Evolutionary conservation across 2,888 invertebrate species (phyloP), one percentile per base, ranked within the genome.

Genomic region (Harpagoxenus sublaevis): DNA sequence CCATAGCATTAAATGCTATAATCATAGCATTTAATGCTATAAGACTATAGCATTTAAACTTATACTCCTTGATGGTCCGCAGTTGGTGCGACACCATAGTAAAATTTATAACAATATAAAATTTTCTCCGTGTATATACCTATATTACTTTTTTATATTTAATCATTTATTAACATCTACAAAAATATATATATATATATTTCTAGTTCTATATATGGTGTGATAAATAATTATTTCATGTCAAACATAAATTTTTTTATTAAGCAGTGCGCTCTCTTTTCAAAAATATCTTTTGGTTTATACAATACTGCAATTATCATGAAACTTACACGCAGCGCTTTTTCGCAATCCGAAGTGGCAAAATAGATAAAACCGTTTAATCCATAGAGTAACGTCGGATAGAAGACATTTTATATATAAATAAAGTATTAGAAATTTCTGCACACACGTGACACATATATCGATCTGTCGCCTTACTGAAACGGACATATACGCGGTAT

Each of bases 381-480:
- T 60, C 31, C 18, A n/a, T n/a, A 42, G 28, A 31, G 6, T 18
- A 18, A 68, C 6, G 23, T 45, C 45, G 31, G 45, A n/a, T 1
- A 42, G 42, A 1, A 48, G 23, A 65, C 18, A 63, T 6, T 23
- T 55, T 35, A n/a, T n/a, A n/a, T n/a, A n/a, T n/a, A 23, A 51
- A 15, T 42, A 23, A 18, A 42, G 18, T 28, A 39, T 2, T 57
- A 42, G 51, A 65, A 65, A 63, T 31, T 77, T 51, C 15, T 39
- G 48, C 35, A 51, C 10, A n/a, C 23, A 55, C 23, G 23, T 75
- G 63, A 31, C 63, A 45, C 10, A 48, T 60, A 31, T 31, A 31
- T 60, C n/a, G 39, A 65, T 65, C 51, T n/a, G 35, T 10, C 35
- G 70, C 65, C 81, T 88, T 86, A 88, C 84, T 88, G 86, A 88